Conservation (phyloP, 2,888 invertebrate genomes). For the Therioaphis trifolii region DNA sequence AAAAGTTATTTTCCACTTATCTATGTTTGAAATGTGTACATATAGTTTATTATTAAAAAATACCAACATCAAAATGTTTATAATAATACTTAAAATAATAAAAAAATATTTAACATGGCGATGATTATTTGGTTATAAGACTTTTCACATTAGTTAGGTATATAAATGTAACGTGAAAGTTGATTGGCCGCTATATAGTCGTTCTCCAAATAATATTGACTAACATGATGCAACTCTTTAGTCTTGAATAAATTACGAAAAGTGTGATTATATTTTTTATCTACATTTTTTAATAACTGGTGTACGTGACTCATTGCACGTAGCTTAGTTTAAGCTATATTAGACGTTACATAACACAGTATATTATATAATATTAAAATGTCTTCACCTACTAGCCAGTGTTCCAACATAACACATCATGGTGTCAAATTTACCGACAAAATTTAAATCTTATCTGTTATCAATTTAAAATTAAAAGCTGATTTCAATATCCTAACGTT, state of each 20-base stretch:
- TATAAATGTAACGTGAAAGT: no score
- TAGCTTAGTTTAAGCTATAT: no score
- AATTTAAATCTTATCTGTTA: neutral
- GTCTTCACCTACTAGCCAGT: neutral
- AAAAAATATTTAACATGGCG: neutral
- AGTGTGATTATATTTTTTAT: neutral
- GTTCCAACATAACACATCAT: slow-evolving; percentile 14
- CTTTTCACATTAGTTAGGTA: no score
- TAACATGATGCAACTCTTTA: neutral
- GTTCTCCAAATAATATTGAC: neutral
- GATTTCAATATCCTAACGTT: neutral
- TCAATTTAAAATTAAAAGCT: neutral
- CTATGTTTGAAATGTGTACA: no score
- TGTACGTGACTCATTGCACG: neutral
- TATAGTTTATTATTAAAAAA: no score
- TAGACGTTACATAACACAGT: no score
- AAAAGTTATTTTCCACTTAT: no score
- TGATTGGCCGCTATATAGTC: no score
- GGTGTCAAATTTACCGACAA: neutral
- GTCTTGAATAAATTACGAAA: neutral
- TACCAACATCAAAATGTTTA: neutral
- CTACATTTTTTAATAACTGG: neutral
- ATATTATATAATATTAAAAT: no score
- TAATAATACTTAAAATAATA: neutral
- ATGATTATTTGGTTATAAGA: no score